Conservation (phyloP, 1,140 invertebrate genomes). For the Panulirus ornatus region DNA sequence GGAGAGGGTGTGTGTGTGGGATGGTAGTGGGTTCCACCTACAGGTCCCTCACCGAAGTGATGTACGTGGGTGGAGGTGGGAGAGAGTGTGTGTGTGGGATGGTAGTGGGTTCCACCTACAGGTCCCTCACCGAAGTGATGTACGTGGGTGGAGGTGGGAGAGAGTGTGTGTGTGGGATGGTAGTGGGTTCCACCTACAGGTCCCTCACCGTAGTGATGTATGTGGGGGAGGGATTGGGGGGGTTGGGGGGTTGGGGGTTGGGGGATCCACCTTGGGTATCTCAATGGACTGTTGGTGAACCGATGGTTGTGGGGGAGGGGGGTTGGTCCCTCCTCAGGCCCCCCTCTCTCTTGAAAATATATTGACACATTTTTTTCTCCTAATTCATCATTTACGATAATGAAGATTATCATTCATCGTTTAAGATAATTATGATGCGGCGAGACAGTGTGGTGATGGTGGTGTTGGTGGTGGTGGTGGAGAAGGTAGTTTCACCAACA, state of each 20-base stretch:
- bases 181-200: not conserved
- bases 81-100: not conserved
- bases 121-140: not conserved
- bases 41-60: not conserved
- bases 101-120: not conserved
- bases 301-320: too few relatives aligned
- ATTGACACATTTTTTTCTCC: too few relatives aligned
- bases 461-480: not conserved
- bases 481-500: too few relatives aligned
- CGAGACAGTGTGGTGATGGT: too few relatives aligned
- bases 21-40: not conserved
- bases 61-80: not conserved
- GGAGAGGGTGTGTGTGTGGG: conserved; percentile 13
- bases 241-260: too few relatives aligned
- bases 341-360: not conserved
- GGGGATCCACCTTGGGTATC: too few relatives aligned
- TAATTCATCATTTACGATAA: too few relatives aligned
- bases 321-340: not conserved
- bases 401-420: not conserved
- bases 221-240: not conserved
- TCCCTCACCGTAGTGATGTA: not conserved
- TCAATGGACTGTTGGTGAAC: too few relatives aligned
- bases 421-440: not conserved
- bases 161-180: not conserved
- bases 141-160: not conserved